Percentiles rank a stretch among this genome's conserved stretches.
These are phyloP conservation scores for Brachymystax lenok DNA, from an alignment of 2,797 vertebrate species.

Conservation along the genomic window DNA sequence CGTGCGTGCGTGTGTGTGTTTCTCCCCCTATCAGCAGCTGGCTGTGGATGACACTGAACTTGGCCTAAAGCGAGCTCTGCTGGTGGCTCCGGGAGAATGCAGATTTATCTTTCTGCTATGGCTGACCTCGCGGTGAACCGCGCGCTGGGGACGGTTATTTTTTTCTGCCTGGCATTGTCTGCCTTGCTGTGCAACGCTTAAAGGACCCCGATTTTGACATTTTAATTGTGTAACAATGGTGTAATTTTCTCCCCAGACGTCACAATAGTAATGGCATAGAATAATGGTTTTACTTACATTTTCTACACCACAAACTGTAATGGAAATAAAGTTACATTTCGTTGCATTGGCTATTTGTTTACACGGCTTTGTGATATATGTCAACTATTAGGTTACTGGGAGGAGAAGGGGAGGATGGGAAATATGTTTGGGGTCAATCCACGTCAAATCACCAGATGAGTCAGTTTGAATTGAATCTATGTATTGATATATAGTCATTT, in stretches of 20 bases:
- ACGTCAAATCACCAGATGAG: background rate
- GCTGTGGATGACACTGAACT: constrained; percentile 96
- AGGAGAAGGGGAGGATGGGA: background rate
- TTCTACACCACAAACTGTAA: constrained; percentile 19
- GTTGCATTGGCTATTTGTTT: constrained; percentile 13
- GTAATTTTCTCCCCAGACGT: constrained; percentile 52
- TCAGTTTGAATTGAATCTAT: background rate
- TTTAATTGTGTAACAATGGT: constrained; percentile 55
- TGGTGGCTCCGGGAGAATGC: constrained; percentile 97
- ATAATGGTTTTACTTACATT: constrained; percentile 27
- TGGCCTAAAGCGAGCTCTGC: constrained; percentile 99
- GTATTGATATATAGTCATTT: background rate
- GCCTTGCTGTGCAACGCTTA: constrained; percentile 41
- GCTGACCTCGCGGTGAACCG: constrained; percentile 99
- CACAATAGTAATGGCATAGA: constrained; percentile 15
- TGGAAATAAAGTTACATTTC: constrained; percentile 10
- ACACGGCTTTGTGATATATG: background rate
- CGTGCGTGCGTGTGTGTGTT: constrained; percentile 19
- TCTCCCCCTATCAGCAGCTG: constrained; percentile 23
- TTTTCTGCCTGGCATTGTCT: constrained; percentile 75
- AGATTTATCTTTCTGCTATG: constrained; percentile 98
- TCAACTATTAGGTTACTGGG: background rate
- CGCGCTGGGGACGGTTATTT: constrained; percentile 54
- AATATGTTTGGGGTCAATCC: background rate
- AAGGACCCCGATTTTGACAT: constrained; percentile 49